Base-by-base conservation (phyloP, 2,113 vertebrate genomes). In the Crotalus helleri region DNA sequence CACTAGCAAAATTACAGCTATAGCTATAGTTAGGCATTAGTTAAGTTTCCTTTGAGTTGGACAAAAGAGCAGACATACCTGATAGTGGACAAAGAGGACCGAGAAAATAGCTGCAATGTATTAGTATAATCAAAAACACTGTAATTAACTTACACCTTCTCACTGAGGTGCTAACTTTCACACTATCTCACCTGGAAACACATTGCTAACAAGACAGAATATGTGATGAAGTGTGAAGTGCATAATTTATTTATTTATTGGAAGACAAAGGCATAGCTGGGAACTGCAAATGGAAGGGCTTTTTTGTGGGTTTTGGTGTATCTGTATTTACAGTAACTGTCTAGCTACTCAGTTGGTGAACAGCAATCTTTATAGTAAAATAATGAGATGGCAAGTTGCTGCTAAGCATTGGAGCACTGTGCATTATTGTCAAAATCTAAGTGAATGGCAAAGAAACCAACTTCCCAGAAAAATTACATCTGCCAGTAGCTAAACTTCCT, bases 401-500 rank as follows among this genome's bases (percentile, higher is more conserved):
- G 24, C 33, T 81, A 39, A 19, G 53, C 46, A 46, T 58, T 46
- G 85, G n/a, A 54, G 86, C 88, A 10, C 53, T 24, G 21, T 61
- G 23, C 21, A 89, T 15, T 5, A 58, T 53, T 88, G 53, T 89
- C 5, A 94, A 39, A 86, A n/a, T 91, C 87, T 53, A 4, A 11
- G 59, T 69, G 74, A 81, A 81, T 53, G 0, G 2, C 0, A 26
- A 23, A 92, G 88, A 53, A 85, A 24, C 0, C 0, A 89, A 54
- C 57, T 92, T 90, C 4, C 2, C 0, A 85, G 89, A 89, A 85
- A 93, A 94, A 81, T 90, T 86, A 9, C 0, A 44, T 3, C 59
- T 94, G 92, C 93, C 92, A 91, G 91, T 90, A 86, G 44, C 91
- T 17, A 24, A 1, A 88, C n/a, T 94, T 57, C 17, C 54, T 0